Evolutionary conservation across 2,113 vertebrate species (phyloP), one percentile per base, ranked within the genome.

Genomic region (Penelope pileata): DNA sequence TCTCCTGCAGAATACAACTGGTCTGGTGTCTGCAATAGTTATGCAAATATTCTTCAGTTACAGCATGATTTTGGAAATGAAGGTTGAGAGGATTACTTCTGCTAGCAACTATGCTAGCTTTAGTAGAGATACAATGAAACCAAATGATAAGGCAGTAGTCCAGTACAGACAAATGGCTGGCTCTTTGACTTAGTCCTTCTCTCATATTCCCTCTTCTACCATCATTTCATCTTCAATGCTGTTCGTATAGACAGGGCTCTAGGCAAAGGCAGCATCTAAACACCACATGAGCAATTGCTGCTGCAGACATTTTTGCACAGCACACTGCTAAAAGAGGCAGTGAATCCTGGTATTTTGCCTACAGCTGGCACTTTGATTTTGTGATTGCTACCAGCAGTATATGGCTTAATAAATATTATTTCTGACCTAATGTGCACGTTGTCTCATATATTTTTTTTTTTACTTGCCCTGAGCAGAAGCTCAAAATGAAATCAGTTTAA

Each of bases 1-100:
- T 90, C 96, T 96, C 91, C 84, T n/a, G 36, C 32, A 91, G 26
- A 45, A 87, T 87, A 93, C 7, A 22, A 91, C 88, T 81, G 96
- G 79, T 86, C 72, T 14, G 7, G 69, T 86, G 93, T 94, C 81
- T 87, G 69, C 70, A 85, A 53, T 90, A 95, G 96, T 78, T 60
- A 59, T 70, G 42, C n/a, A 87, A 62, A 53, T 78, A 76, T 79
- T 91, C 80, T 92, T 54, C 86, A 96, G 63, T 86, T 72, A 68
- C 79, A 89, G 69, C 62, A 70, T 42, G 27, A 73, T 83, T 94
- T 53, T 85, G 42, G 78, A 91, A 88, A 83, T 9, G 17, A 42
- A 5, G 16, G 29, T 50, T 30, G 45, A 73, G 82, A 69, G 30
- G 75, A 75, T 85, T 68, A 87, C 47, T 70, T 54, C 54, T 62